phyloP scores from a whole-genome alignment of 2,888 invertebrate genomes.

The Dioctria rufipes region DNA sequence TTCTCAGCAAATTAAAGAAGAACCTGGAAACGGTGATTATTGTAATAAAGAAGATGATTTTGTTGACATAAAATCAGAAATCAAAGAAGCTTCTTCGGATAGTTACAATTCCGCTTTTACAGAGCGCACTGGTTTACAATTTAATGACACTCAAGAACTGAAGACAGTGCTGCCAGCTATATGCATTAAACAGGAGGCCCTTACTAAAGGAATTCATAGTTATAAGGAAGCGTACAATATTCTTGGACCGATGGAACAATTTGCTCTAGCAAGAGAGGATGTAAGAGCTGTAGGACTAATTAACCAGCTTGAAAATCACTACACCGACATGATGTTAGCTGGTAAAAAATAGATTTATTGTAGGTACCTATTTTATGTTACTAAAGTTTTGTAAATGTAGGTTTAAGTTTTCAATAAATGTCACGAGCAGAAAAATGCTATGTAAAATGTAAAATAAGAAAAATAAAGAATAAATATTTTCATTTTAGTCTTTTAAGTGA shows the following conservation, averaged over 20 bases:
- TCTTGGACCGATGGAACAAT: constrained; percentile 26
- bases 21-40: background rate
- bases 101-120: background rate
- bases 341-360: background rate
- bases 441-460: too few relatives aligned
- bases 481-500: too few relatives aligned
- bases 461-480: too few relatives aligned
- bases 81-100: background rate
- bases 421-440: too few relatives aligned
- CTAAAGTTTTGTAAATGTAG: too few relatives aligned
- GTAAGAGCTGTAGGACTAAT: constrained; percentile 38
- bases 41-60: background rate
- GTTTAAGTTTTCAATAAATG: too few relatives aligned
- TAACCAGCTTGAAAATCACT: constrained; percentile 50
- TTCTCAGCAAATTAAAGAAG: background rate
- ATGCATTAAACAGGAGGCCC: constrained; percentile 25
- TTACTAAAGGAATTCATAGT: constrained; percentile 27
- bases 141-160: background rate
- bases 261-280: constrained; percentile 17
- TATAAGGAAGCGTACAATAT: constrained; percentile 33
- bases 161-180: background rate
- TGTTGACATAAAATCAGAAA: background rate
- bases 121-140: background rate
- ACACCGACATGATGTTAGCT: constrained; percentile 35
- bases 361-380: too few relatives aligned